Evolutionary conservation across 2,113 vertebrate species (phyloP).

Genomic region (Hystrix brachyura): DNA sequence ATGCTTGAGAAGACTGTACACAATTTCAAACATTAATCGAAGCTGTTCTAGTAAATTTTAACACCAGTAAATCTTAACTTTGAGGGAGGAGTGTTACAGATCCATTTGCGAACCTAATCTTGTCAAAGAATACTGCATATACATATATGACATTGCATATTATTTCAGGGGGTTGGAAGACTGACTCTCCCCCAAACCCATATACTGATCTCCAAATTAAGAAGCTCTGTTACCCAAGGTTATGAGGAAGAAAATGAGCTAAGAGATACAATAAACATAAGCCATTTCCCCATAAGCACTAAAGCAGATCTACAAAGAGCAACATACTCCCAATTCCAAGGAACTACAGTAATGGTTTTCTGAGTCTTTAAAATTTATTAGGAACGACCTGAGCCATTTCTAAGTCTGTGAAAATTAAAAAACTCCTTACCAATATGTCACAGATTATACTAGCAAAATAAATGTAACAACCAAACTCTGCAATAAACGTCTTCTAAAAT

Average conservation of each 20-base stretch:
- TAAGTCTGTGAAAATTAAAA: slow-evolving; percentile 26
- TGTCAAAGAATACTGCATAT: not conserved
- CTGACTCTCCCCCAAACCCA: not conserved
- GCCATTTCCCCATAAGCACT: not conserved
- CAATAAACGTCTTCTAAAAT: not conserved
- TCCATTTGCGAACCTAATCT: not conserved
- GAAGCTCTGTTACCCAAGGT: not conserved
- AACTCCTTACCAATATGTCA: not conserved
- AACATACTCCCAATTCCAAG: not conserved
- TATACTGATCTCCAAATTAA: not conserved
- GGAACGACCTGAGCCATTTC: not conserved
- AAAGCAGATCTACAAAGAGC: not conserved
- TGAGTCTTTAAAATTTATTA: slow-evolving; percentile 32
- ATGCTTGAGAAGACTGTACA: not conserved
- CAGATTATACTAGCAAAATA: not conserved
- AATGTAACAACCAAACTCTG: not conserved
- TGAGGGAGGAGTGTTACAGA: not conserved
- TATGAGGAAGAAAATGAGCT: not conserved
- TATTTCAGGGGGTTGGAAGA: slow-evolving; percentile 5
- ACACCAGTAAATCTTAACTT: slow-evolving; percentile 14
- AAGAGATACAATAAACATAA: not conserved
- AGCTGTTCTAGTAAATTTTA: not conserved
- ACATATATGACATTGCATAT: not conserved
- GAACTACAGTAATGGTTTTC: not conserved
- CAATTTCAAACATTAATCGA: slow-evolving; percentile 31